Evolutionary conservation across 2,888 invertebrate species (phyloP).

Genomic region (Salpingus planirostris): DNA sequence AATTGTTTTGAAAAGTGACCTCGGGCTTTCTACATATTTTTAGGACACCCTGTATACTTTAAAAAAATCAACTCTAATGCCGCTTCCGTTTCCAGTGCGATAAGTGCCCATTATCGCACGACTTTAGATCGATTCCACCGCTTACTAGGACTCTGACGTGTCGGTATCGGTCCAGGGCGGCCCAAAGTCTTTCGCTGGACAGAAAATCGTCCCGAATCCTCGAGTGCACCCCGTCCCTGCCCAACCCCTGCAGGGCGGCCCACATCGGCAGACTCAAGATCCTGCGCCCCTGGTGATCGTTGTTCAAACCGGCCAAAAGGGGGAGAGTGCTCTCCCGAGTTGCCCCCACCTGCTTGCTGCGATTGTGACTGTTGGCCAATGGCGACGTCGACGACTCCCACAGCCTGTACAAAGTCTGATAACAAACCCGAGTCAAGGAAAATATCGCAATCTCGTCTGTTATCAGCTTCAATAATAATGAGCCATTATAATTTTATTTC

Average conservation of each 20-base stretch:
- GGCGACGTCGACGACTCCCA: slow-evolving; percentile 40
- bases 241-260: slow-evolving; percentile 67
- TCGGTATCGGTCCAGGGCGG: slow-evolving; percentile 52
- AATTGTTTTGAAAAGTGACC: no score
- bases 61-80: no score
- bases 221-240: slow-evolving; percentile 60
- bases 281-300: slow-evolving; percentile 47
- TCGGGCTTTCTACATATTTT: no score
- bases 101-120: not conserved
- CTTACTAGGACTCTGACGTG: slow-evolving; percentile 64
- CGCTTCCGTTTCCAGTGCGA: not conserved
- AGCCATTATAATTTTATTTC: not conserved
- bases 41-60: no score
- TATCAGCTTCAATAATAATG: not conserved
- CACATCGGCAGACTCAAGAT: slow-evolving; percentile 76
- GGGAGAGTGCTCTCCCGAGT: slow-evolving; percentile 50
- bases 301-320: slow-evolving; percentile 50
- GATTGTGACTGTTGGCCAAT: slow-evolving; percentile 20
- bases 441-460: not conserved
- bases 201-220: slow-evolving; percentile 69
- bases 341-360: slow-evolving; percentile 37
- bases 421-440: not conserved
- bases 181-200: slow-evolving; percentile 55
- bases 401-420: slow-evolving; percentile 37
- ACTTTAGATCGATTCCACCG: slow-evolving; percentile 13